Percentiles rank a stretch among this genome's conserved stretches.
Evolutionary conservation across 2,797 vertebrate species (phyloP).

Genomic region (Poecile montanus): DNA sequence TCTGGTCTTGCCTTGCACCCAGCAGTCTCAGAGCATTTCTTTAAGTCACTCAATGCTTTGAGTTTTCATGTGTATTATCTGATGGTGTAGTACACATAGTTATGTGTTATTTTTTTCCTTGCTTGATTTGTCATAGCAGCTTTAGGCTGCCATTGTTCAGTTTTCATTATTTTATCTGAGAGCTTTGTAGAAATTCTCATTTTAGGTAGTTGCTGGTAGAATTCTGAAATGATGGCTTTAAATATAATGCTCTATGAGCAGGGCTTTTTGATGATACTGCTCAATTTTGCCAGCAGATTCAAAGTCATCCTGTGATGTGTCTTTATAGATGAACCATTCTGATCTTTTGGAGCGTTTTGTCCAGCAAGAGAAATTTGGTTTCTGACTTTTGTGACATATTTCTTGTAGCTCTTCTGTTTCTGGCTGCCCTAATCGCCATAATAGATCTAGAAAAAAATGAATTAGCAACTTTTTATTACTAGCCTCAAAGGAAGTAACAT

Average conservation of each 20-base stretch:
- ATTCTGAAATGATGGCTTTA: neutral
- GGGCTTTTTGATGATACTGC: neutral
- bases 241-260: neutral
- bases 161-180: neutral
- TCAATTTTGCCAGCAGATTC: neutral
- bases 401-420: neutral
- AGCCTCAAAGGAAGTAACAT: neutral
- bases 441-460: neutral
- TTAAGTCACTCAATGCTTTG: neutral
- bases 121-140: neutral
- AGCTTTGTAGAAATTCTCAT: neutral
- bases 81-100: neutral
- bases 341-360: neutral
- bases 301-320: neutral
- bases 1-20: neutral
- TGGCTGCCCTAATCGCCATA: neutral
- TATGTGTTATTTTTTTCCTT: neutral
- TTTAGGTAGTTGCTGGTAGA: neutral
- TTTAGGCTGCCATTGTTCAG: neutral
- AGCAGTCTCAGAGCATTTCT: neutral
- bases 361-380: neutral
- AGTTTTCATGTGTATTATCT: neutral
- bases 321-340: neutral
- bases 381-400: neutral
- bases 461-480: neutral